Evolutionary conservation across 1,140 invertebrate genomes (phyloP), one percentile per base, ranked within the genome.

Genomic region (Lasioglossum baleicum): DNA sequence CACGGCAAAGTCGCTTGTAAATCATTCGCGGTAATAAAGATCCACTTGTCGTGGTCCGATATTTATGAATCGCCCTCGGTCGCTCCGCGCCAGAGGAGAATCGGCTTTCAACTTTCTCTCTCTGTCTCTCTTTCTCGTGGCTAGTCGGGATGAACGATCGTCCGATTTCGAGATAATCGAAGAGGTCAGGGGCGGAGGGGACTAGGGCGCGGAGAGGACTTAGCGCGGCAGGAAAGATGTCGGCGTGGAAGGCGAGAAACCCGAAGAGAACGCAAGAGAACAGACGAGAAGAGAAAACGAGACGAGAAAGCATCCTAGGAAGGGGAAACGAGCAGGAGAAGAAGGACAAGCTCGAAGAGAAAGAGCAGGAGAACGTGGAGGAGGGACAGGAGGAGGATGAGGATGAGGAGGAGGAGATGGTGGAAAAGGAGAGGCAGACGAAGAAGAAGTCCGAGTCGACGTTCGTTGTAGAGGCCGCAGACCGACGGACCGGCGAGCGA

Each of bases 401-500:
- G 20, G 48, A 58, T 70, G 67, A 35, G 66, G 10, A 17, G 63
- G 8, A 51, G 73, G 26, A 58, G 63, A 11, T 56, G 51, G 22
- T 44, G 40, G 10, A 78, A 70, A 63, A 75, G 79, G 75, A 79
- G 77, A 78, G 67, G 71, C 20, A 40, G 78, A 44, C 31, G 76
- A 31, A 73, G 69, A 70, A 71, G 67, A 79, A 73, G 76, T 65
- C 22, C 66, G 76, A 79, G 85, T 83, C 71, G 87, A 80, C 66
- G 82, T 73, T 89, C 81, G 86, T 86, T 82, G 86, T 86, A 86
- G 82, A 86, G 80, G 82, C 83, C 78, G 84, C 85, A 81, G 86
- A 89, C 84, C 88, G 87, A 86, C 84, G 80, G 83, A 87, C 79
- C 84, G 87, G 87, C 86, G 87, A 87, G 82, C 89, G 87, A 90